A percentile compares a stretch with the other conserved stretches of the same genome.
phyloP scores from a whole-genome alignment of 1,140 invertebrate species.

The Teleogryllus occipitalis region DNA sequence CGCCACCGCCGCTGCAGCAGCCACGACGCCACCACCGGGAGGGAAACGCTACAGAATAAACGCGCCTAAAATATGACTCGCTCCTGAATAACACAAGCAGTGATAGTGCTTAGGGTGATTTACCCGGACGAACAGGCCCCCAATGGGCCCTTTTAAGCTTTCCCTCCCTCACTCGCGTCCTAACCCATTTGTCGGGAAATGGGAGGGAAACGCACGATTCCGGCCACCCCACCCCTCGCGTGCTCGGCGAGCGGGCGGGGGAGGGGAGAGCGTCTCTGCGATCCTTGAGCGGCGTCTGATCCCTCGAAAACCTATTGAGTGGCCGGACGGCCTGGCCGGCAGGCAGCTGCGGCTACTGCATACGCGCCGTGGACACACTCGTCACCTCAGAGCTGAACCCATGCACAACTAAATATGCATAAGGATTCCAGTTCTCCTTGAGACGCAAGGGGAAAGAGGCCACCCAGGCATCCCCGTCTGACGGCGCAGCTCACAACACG shows the following conservation, averaged over 20 bases:
- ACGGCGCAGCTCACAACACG: background rate
- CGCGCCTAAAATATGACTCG: background rate
- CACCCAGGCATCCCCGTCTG: background rate
- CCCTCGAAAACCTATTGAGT: no score
- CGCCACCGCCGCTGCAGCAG: no score
- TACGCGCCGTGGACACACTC: no score
- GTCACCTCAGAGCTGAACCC: background rate
- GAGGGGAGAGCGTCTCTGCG: no score
- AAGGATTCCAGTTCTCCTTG: background rate
- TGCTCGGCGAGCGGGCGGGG: no score
- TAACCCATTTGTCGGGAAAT: background rate
- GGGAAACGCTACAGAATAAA: background rate
- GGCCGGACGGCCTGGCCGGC: no score
- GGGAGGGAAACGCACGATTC: background rate
- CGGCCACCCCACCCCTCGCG: no score
- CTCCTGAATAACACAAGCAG: background rate
- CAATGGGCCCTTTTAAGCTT: background rate
- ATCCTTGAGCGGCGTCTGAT: no score
- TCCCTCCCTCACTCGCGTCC: background rate
- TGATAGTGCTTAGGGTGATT: background rate
- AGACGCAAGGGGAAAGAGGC: background rate
- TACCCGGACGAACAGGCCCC: background rate
- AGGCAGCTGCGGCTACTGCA: no score
- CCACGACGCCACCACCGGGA: no score
- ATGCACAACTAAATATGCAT: background rate